phyloP scores from a whole-genome alignment of 2,113 vertebrate genomes.

The Thinocorus orbignyianus region DNA sequence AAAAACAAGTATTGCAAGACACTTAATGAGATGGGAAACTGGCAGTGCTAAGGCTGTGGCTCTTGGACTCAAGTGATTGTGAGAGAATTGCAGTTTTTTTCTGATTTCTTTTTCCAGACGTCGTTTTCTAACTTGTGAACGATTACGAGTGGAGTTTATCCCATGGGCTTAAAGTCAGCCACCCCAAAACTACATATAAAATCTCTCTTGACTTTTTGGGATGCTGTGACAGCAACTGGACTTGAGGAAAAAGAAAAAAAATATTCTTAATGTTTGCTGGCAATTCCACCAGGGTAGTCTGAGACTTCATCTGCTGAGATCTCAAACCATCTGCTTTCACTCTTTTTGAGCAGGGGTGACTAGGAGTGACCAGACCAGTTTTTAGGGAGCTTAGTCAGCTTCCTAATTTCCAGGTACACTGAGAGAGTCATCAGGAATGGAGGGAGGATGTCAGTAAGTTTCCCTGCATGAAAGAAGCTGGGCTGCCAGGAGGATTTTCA shows the following conservation, averaged over 20 bases:
- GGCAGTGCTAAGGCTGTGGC: neutral
- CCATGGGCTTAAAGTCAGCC: neutral
- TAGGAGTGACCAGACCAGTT: neutral
- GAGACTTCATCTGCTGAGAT: neutral
- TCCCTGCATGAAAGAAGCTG: neutral
- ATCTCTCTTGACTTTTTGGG: neutral
- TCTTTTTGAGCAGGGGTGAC: rapidly evolving
- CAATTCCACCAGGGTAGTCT: neutral
- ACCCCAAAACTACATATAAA: neutral
- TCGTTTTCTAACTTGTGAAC: neutral
- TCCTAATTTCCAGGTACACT: neutral
- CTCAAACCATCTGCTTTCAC: neutral
- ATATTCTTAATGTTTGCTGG: neutral
- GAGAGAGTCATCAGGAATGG: neutral
- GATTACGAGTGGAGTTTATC: neutral
- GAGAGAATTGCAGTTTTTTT: neutral
- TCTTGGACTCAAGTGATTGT: neutral
- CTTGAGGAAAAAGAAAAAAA: rapidly evolving
- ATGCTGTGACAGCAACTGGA: neutral
- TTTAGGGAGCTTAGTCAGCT: neutral
- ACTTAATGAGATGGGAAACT: constrained; percentile 45
- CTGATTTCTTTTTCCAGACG: neutral
- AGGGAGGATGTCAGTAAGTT: neutral
- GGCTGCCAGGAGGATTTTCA: neutral
- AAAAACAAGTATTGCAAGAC: constrained; percentile 63